phyloP scores from a whole-genome alignment of 2,797 vertebrate species.

The Anas bernieri region DNA sequence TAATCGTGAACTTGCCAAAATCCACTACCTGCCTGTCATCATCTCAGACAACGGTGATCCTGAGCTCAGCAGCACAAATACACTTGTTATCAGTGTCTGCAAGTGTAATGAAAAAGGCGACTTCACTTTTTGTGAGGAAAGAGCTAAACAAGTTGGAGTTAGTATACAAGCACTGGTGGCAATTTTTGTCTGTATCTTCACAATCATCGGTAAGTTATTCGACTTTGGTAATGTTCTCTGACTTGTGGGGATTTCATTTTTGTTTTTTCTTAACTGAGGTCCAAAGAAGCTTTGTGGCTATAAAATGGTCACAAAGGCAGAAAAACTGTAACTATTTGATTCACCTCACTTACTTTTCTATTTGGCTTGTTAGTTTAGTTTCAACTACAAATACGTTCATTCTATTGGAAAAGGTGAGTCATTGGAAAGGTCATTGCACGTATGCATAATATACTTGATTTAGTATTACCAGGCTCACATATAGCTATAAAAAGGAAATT shows the following conservation, averaged over 20 bases:
- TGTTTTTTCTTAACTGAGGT: neutral
- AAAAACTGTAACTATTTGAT: neutral
- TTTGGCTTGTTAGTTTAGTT: neutral
- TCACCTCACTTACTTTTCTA: neutral
- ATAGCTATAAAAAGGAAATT: neutral
- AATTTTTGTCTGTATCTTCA: slow-evolving; percentile 92
- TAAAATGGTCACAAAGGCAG: neutral
- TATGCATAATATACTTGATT: neutral
- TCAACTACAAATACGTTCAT: neutral
- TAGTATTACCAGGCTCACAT: neutral
- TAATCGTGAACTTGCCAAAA: slow-evolving; percentile 83
- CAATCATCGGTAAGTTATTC: slow-evolving; percentile 85
- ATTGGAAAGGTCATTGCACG: neutral
- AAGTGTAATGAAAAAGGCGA: slow-evolving; percentile 83
- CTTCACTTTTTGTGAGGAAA: slow-evolving; percentile 82
- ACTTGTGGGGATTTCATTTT: neutral
- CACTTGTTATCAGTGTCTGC: slow-evolving; percentile 85
- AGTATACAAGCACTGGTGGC: slow-evolving; percentile 87
- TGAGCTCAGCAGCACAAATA: slow-evolving; percentile 78
- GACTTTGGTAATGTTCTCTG: neutral
- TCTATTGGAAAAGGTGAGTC: neutral
- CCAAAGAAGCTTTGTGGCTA: neutral
- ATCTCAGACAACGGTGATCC: slow-evolving; percentile 89
- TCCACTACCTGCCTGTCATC: slow-evolving; percentile 85
- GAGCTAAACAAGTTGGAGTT: slow-evolving; percentile 76